These are phyloP conservation scores for Synergus umbraculus DNA, from an alignment of 2,888 invertebrate species.

Conservation along the genomic window DNA sequence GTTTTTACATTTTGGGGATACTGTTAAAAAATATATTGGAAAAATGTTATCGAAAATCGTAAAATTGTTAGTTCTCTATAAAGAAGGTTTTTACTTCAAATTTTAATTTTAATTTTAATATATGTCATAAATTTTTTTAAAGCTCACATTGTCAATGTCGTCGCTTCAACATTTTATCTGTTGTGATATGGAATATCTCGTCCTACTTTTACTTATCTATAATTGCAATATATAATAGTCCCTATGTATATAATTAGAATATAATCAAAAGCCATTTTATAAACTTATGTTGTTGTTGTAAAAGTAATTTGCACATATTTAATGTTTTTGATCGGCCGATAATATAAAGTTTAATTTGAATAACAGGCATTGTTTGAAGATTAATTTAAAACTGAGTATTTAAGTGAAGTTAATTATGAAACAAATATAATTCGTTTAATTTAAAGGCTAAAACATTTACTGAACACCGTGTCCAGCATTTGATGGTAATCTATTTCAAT, in stretches of 20 bases:
- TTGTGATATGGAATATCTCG: not conserved
- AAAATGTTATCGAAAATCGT: too few species aligned
- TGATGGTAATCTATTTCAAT: not conserved
- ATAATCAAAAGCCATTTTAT: not conserved
- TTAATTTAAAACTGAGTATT: not conserved
- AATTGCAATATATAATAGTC: not conserved
- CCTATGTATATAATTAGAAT: not conserved
- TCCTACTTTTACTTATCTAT: not conserved
- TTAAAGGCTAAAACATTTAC: not conserved
- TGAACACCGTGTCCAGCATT: not conserved
- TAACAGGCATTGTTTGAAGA: not conserved
- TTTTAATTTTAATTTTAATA: not conserved
- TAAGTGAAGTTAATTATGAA: not conserved
- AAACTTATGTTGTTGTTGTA: not conserved
- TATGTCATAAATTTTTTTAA: not conserved
- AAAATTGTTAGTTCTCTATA: not conserved
- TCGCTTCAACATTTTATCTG: constrained; percentile 1
- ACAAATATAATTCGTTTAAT: not conserved
- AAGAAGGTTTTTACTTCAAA: not conserved
- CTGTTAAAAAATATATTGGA: too few species aligned
- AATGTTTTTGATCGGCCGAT: not conserved
- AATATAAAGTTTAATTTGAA: not conserved
- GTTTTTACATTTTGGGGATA: too few species aligned
- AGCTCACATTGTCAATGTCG: not conserved
- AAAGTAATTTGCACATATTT: not conserved